These are phyloP conservation scores for Eupeodes corollae DNA, from an alignment of 1,140 invertebrate species.

Conservation along the genomic window DNA sequence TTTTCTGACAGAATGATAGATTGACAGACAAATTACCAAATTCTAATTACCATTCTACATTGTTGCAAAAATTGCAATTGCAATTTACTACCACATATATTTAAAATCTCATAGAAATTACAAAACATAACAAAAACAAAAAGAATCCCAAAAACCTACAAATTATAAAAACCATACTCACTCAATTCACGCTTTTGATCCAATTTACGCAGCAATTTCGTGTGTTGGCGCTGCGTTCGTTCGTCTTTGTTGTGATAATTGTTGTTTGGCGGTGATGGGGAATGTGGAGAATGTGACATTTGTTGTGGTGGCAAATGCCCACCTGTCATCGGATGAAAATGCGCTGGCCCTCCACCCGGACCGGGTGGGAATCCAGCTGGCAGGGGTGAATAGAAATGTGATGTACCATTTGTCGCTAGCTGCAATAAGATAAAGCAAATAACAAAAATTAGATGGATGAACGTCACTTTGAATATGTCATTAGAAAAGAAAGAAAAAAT, in stretches of 20 bases:
- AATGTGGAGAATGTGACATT: constrained; percentile 41
- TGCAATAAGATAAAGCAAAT: constrained; percentile 8
- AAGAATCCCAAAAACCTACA: no score
- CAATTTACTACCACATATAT: no score
- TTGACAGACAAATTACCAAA: no score
- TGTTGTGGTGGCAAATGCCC: constrained; percentile 26
- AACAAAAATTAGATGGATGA: no score
- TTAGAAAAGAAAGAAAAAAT: no score
- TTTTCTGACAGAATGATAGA: no score
- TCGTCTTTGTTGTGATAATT: constrained; percentile 58
- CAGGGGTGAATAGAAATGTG: constrained; percentile 42
- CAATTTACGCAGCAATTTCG: constrained; percentile 61
- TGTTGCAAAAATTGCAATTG: no score
- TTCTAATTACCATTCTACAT: no score
- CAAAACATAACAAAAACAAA: no score
- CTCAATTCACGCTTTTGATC: constrained; percentile 50
- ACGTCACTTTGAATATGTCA: no score
- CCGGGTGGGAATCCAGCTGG: constrained; percentile 40
- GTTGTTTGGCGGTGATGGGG: constrained; percentile 43
- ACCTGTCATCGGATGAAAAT: constrained; percentile 43
- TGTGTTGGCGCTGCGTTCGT: constrained; percentile 58
- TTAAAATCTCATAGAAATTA: no score
- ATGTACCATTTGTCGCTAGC: constrained; percentile 43
- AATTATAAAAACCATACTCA: constrained; percentile 16
- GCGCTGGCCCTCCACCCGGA: constrained; percentile 47